These are phyloP conservation scores for Lapara coniferarum DNA, from an alignment of 2,888 invertebrate species.

Conservation along the genomic window DNA sequence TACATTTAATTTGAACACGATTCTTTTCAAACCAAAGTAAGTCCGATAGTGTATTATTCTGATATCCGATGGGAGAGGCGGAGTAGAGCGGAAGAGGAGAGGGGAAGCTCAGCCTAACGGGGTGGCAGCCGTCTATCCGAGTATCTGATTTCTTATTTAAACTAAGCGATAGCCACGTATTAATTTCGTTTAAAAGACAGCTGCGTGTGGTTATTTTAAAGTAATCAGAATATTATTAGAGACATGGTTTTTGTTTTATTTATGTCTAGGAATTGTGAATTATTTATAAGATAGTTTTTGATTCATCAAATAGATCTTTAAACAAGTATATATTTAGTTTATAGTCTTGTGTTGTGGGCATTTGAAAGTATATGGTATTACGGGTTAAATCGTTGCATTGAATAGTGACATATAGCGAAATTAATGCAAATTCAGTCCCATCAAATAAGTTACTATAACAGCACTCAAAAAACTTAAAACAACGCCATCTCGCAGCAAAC, in stretches of 20 bases:
- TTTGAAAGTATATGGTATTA: too few relatives aligned
- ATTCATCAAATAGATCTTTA: too few relatives aligned
- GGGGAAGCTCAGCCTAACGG: not conserved
- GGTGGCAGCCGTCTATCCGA: not conserved
- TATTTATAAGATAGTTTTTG: too few relatives aligned
- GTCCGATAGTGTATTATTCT: conserved; percentile 2
- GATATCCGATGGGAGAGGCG: not conserved
- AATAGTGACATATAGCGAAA: not conserved
- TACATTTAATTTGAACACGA: not conserved
- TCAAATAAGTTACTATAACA: not conserved
- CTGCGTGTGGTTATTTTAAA: not conserved
- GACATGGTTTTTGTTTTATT: too few relatives aligned
- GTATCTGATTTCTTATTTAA: conserved; percentile 25
- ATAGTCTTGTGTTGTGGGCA: too few relatives aligned
- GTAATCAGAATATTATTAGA: not conserved
- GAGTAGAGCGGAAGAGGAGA: not conserved
- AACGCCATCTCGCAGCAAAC: conserved; percentile 2
- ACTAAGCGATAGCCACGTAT: conserved; percentile 9
- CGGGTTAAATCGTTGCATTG: too few relatives aligned
- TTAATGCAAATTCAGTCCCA: not conserved
- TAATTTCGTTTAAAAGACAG: conserved; percentile 7
- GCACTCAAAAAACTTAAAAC: not conserved
- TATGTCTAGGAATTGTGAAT: too few relatives aligned
- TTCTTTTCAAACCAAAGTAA: not conserved
- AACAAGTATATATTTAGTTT: too few relatives aligned